A percentile compares a stretch with the other conserved stretches of the same genome.
Conservation (phyloP, 2,888 invertebrate species). For the Entomobrya proxima region DNA sequence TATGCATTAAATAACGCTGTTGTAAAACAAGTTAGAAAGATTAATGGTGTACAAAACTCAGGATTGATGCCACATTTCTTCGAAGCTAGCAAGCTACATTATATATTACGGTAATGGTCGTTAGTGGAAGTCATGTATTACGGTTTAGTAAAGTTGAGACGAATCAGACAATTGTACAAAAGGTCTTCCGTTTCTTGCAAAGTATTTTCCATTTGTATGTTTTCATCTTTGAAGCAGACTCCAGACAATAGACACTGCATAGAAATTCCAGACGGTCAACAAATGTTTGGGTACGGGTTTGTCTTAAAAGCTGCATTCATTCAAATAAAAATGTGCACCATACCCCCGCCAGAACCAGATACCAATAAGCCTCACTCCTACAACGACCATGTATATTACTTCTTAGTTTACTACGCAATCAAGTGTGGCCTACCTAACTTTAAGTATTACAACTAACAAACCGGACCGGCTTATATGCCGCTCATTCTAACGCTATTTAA, state of each 20-base stretch:
- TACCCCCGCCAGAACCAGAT: too few species aligned
- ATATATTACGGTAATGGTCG: too few species aligned
- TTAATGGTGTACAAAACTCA: too few species aligned
- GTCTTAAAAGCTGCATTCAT: neutral
- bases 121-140: neutral
- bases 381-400: too few species aligned
- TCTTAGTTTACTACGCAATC: too few species aligned
- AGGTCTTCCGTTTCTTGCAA: constrained; percentile 41
- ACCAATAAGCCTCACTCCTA: too few species aligned
- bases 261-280: constrained; percentile 64
- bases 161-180: constrained; percentile 16
- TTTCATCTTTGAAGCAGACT: neutral
- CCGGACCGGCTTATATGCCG: constrained; percentile 54
- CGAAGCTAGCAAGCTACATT: too few species aligned
- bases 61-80: too few species aligned
- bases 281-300: constrained; percentile 51
- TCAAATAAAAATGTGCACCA: too few species aligned
- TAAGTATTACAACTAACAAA: neutral
- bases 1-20: too few species aligned
- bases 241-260: constrained; percentile 28
- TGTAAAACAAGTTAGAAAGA: too few species aligned
- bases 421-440: neutral
- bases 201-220: constrained; percentile 16
- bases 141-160: constrained; percentile 11
- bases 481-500: constrained; percentile 25